Evolutionary conservation across 2,797 vertebrate species (phyloP), one percentile per base, ranked within the genome.

Genomic region (Buphagus erythrorhynchus): DNA sequence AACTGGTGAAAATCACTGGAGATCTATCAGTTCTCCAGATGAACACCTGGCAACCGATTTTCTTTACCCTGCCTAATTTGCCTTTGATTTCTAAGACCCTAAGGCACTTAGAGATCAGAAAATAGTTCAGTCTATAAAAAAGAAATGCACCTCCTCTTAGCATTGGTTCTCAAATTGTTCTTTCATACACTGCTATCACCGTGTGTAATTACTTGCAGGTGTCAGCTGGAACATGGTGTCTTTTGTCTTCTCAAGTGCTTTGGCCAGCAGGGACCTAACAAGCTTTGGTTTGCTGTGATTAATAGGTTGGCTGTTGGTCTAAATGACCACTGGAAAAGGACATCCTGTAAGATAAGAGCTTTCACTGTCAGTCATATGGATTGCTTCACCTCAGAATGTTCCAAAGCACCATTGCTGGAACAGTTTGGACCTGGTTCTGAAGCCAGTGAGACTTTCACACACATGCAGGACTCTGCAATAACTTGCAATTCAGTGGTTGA

Each of bases 201-300:
- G 40, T 29, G 29, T 75, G 62, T 91, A 96, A 96, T 94, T 73
- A 93, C 63, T 88, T 76, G 85, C 90, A 91, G 93, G 82, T 95
- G 79, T 92, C 92, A 94, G 88, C 79, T 95, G 91, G 73, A 93
- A 90, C 51, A 3, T 14, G 31, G 19, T 63, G 67, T 66, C 67
- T 66, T 95, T 93, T 94, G 91, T 92, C 78, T 91, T 90, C 65
- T 83, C 75, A 75, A 88, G 66, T 91, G 87, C 65, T 93, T 93
- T 89, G 85, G 84, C 84, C 81, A 91, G 91, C 78, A 86, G 54
- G 49, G 46, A 81, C 78, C 58, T 86, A 81, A 80, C 62, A 75
- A 65, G 66, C 81, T 86, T 91, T 94, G 48, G 75, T 80, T 93
- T 91, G 46, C 72, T 5, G 2, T 86, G 91, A 91, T 92, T 96